phyloP scores from a whole-genome alignment of 2,888 invertebrate species.

The Acholoe squamosa region DNA sequence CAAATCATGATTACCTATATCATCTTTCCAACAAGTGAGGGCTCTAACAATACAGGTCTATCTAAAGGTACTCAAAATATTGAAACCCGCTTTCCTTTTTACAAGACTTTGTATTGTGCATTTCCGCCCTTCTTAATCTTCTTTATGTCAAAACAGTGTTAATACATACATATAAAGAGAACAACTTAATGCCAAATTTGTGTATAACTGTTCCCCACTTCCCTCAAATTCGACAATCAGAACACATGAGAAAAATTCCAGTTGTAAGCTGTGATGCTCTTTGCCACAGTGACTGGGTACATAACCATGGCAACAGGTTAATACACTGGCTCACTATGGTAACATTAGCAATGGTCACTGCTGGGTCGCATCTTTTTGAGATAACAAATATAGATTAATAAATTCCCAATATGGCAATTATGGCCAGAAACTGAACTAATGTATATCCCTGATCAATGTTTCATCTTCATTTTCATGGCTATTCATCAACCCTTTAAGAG shows the following conservation, averaged over 20 bases:
- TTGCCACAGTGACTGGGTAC: background rate
- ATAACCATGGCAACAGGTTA: too few relatives aligned
- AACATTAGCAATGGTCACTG: too few relatives aligned
- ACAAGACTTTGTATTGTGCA: slow-evolving; percentile 40
- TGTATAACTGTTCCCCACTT: background rate
- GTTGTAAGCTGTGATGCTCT: background rate
- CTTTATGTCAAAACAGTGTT: background rate
- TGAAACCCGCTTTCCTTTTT: slow-evolving; percentile 59
- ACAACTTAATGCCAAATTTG: slow-evolving; percentile 19
- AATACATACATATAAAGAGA: slow-evolving; percentile 17
- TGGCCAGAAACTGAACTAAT: too few relatives aligned
- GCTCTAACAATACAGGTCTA: slow-evolving; percentile 42
- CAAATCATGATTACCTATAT: background rate
- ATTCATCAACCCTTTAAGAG: too few relatives aligned
- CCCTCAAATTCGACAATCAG: background rate
- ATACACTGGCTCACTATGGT: too few relatives aligned
- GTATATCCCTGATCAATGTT: too few relatives aligned
- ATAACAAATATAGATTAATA: too few relatives aligned
- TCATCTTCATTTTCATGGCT: too few relatives aligned
- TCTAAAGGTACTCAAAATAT: slow-evolving; percentile 53
- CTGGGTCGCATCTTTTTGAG: too few relatives aligned
- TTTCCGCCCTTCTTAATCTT: background rate
- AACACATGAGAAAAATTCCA: background rate
- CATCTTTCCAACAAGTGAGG: background rate
- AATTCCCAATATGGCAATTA: too few relatives aligned